Evolutionary conservation across 2,888 invertebrate species (phyloP).

Genomic region (Lycophotia porphyrea): DNA sequence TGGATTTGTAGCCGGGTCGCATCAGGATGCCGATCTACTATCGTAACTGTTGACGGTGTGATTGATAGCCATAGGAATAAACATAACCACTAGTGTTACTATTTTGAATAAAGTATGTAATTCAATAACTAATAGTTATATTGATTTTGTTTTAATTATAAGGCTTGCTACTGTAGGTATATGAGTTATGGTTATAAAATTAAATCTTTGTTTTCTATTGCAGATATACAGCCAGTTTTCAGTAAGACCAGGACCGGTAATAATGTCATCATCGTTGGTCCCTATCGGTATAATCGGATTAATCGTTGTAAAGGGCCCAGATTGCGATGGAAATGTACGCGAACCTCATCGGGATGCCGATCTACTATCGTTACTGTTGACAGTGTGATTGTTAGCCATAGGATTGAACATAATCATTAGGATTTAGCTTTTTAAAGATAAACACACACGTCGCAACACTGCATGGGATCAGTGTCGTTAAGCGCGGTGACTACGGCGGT

Average conservation of each 20-base stretch:
- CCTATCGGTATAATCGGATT: not conserved
- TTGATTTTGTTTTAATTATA: not conserved
- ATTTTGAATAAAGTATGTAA: not conserved
- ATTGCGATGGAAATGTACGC: not conserved
- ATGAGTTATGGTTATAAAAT: not conserved
- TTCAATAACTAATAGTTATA: not conserved
- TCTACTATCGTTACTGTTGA: not conserved
- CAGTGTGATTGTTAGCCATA: not conserved
- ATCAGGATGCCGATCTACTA: too few species aligned
- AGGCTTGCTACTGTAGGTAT: too few species aligned
- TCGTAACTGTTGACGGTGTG: too few species aligned
- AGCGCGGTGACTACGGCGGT: too few species aligned
- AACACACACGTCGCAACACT: too few species aligned
- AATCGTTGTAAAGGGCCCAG: not conserved
- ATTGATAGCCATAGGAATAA: too few species aligned
- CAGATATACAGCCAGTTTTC: not conserved
- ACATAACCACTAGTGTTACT: not conserved
- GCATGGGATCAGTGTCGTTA: too few species aligned
- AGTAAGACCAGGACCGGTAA: not conserved
- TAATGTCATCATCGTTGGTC: not conserved
- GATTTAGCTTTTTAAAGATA: too few species aligned
- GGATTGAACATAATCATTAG: not conserved
- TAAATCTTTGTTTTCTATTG: not conserved
- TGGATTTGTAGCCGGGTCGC: too few species aligned
- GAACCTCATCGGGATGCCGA: not conserved